Conservation (phyloP, 92 coral and sea anemone genomes). For the Parazoanthus darwini region DNA sequence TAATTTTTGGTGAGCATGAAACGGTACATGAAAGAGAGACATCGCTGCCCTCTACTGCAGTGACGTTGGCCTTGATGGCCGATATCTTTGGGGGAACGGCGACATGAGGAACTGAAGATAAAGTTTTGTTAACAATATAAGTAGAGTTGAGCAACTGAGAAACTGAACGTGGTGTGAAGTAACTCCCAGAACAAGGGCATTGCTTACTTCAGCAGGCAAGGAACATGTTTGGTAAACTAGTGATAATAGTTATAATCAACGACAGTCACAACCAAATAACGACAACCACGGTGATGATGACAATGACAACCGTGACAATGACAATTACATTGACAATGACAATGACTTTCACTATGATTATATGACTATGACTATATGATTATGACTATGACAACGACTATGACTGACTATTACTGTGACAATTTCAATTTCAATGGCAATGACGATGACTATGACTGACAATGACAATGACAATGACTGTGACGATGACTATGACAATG, state of each 20-base stretch:
- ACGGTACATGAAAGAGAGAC: not conserved
- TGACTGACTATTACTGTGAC: no score
- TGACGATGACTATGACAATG: not conserved
- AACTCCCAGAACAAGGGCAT: no score
- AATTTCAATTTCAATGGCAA: not conserved
- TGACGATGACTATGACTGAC: no score
- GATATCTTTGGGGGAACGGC: not conserved
- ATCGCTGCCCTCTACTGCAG: constrained; percentile 16
- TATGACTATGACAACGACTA: not conserved
- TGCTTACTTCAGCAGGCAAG: no score
- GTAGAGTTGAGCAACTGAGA: not conserved
- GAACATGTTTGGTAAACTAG: no score
- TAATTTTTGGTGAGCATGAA: not conserved
- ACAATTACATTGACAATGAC: not conserved
- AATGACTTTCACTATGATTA: no score
- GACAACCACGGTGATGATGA: not conserved
- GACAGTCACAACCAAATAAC: not conserved
- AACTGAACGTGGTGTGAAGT: no score
- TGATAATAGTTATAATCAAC: no score
- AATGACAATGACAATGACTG: no score
- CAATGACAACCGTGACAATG: not conserved
- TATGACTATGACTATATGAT: no score
- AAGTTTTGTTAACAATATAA: not conserved
- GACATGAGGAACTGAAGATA: constrained; percentile 5
- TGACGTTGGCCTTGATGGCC: not conserved